Base-by-base conservation (phyloP, 1,140 invertebrate genomes). In the Sesamia nonagrioides region DNA sequence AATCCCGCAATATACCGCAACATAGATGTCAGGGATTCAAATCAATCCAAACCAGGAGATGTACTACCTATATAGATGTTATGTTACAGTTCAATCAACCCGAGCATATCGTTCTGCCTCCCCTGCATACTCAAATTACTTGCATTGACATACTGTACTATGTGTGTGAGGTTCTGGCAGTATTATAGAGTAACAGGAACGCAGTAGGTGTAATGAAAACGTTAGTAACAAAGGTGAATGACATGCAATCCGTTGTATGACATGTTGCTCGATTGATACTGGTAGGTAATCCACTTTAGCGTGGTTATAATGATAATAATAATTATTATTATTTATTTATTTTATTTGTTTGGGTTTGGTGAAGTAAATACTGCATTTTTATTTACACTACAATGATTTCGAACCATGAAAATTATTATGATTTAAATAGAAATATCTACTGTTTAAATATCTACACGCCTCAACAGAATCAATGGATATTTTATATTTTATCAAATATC, bases 181-280 rank as follows among this genome's bases (percentile, higher is more conserved):
- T 9, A 54, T 21, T 54, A 54, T 21, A 18, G 17, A 18, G 52
- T 54, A 18, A 54, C 52, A 21, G 17, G 52, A 54, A 18, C 52
- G 17, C 52, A 21, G 6, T 45, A 13, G 6, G 8, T 54, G 8
- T 54, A 7, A 21, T 33, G 1, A 21, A 13, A 27, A 58, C 13
- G 21, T 58, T 8, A 27, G 7, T 18, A 9, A 27, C 18, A 27
- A 9, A n/a, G 5, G 54, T 58, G 54, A 58, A 27, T 58, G 54
- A 58, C 54, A 27, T 58, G 21, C 54, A 58, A 58, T 58, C 54
- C 0, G 13, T 33, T 58, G 54, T 58, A 13, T 58, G 18, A 58
- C 54, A 54, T 21, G 9, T 9, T 4, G 9, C 21, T 45, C 11
- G 0, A 33, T 58, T 58, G n/a, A 58, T 58, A 27, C 21, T 33